Evolutionary conservation across 2,797 vertebrate species (phyloP), one percentile per base, ranked within the genome.

Genomic region (Parauchenoglanis ngamensis): DNA sequence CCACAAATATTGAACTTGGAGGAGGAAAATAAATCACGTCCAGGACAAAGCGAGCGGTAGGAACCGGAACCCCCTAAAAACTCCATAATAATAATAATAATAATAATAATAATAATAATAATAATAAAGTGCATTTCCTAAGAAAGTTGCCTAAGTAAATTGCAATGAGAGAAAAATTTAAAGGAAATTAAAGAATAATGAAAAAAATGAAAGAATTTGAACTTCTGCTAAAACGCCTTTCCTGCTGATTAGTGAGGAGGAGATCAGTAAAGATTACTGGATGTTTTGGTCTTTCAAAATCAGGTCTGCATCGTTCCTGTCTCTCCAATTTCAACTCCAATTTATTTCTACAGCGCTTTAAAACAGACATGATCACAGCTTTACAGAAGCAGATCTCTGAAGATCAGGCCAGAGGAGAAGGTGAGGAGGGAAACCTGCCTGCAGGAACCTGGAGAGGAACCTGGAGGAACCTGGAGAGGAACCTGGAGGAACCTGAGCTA

Each of bases 1-100:
- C 87, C 94, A 96, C 96, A 96, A 96, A 96, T 96, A 96, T 96
- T 96, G 95, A 93, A 95, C 95, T 95, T 92, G 92, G n/a, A 93
- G 93, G 94, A 73, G 12, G 7, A 94, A 95, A 95, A 96, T 96
- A 96, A 96, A 96, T 96, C 95, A 96, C 91, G 35, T 92, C 91
- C 87, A 77, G 90, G 46, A 81, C 67, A 65, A 87, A 86, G 90
- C 85, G 85, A 87, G 13, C 87, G 13, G 61, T 87, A 85, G 65
- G 65, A 88, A 67, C 83, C 52, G 40, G n/a, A 40, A 78, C 17
- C 75, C 44, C 15, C 65, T 49, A 10, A 7, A 56, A 63, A 80
- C 46, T 13, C 13, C 31, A 73, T 1, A 54, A 49, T 28, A 35
- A 23, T 28, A 17, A 49, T 1, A 40, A 44, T 40, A 72, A 40